Evolutionary conservation across 2,797 vertebrate species (phyloP), one percentile per base, ranked within the genome.

Genomic region (Coilia nasus): DNA sequence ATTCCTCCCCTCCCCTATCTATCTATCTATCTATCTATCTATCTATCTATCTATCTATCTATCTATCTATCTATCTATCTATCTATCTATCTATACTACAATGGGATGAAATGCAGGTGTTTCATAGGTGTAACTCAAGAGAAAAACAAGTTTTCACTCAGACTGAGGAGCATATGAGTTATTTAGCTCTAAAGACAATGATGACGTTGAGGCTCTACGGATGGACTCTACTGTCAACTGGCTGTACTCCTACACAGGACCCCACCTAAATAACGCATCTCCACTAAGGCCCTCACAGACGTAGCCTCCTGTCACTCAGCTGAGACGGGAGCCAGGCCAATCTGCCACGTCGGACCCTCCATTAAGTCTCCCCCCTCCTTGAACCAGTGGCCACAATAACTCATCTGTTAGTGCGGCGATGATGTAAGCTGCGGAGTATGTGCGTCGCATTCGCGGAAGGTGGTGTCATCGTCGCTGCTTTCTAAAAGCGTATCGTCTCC

Each of bases 331-430:
- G 31, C 67, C 67, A 75, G 67, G 67, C 67, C 12, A 5, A 19
- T 35, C 28, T 17, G 2, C 12, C 14, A 41, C 28, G 67, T 21
- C 31, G 28, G 67, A 19, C n/a, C 17, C 15, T 5, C 71, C 17
- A 35, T 78, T 7, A 35, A 41, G 19, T 31, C 17, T 19, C 35
- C 67, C 25, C 44, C 50, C 28, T 57, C 60, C 31, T 44, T 4
- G 83, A 86, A 84, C 81, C 59, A 91, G 87, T 71, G 78, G 88
- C 87, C 82, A 95, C 95, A 96, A 95, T 94, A 93, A 91, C 91
- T 94, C 89, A 94, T 93, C 92, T 96, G 95, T 96, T 94, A 91
- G 41, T 86, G 90, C 88, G 90, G 89, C 75, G 57, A 93, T 95
- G 93, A 95, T 93, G 91, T 90, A 92, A 84, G 88, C 86, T 86